Base-by-base conservation (phyloP, 1,140 invertebrate genomes). In the Dolichoris vasculosae region DNA sequence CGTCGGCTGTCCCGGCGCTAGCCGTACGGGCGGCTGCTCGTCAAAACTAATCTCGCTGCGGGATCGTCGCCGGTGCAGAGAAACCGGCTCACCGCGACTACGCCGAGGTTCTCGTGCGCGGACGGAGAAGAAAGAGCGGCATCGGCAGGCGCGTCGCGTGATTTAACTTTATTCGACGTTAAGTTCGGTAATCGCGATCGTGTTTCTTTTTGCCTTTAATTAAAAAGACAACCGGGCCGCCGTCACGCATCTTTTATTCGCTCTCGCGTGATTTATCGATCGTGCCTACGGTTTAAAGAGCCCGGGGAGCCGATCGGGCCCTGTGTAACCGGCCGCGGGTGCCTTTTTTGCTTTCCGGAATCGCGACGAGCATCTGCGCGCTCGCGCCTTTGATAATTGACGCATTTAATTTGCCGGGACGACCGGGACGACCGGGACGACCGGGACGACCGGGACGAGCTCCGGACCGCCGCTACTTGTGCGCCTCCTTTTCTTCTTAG, bases 151-250 rank as follows among this genome's bases (percentile, higher is more conserved):
- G 69, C 55, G 77, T 85, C 69, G 77, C 67, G 84, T 85, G 77
- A 80, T 81, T 85, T 85, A 85, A 85, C 84, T 80, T 85, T 75
- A 85, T 80, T 85, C 77, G 78, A 85, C 84, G 84, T 85, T 85
- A 85, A 85, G 38, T 85, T 85, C 67, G 77, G 77, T 85, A 85
- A 85, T 85, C 84, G 84, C 48, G 84, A 81, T 85, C 83, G 63
- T 71, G 64, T 79, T 85, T 81, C 84, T 85, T 64, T 85, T 81
- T 85, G 78, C 48, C 84, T 77, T 51, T 82, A 86, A 86, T 86
- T 86, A 86, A 86, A 85, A 85, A 77, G 84, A 86, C 79, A 86
- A 69, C 48, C 77, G 38, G 32, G 48, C 67, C 75, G 77, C 80
- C 77, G 78, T 80, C 77, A 85, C 84, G 76, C 83, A 79, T 84